Evolutionary conservation across 2,113 vertebrate genomes (phyloP).

Genomic region (Rhinogobius similis): DNA sequence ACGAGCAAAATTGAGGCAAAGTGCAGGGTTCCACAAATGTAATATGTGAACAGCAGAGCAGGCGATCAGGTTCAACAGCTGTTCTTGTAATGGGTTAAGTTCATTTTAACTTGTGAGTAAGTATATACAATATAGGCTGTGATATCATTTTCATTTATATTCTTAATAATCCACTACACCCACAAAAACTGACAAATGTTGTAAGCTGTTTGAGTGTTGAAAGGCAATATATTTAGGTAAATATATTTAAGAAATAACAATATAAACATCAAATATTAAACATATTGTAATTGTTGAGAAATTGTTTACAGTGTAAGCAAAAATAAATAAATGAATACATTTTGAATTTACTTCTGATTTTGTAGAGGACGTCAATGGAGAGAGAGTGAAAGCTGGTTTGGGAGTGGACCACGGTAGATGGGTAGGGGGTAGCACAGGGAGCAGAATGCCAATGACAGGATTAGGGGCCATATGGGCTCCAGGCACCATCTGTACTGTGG

Average conservation of each 20-base stretch:
- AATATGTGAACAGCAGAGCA: conserved; percentile 53
- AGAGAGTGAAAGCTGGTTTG: conserved; percentile 37
- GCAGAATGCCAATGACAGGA: conserved; percentile 83
- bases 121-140: neutral
- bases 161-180: neutral
- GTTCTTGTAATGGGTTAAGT: conserved; percentile 15
- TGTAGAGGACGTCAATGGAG: conserved; percentile 47
- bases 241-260: neutral
- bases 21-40: conserved; percentile 44
- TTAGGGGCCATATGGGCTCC: conserved; percentile 84
- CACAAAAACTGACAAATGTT: neutral
- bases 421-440: conserved; percentile 68
- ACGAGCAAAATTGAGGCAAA: conserved; percentile 66
- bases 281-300: neutral
- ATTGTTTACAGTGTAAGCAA: neutral
- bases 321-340: neutral
- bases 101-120: conserved; percentile 27
- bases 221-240: neutral
- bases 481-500: conserved; percentile 83
- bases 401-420: conserved; percentile 44
- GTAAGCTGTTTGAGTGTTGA: neutral
- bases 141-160: neutral
- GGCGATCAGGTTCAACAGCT: conserved; percentile 50
- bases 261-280: neutral
- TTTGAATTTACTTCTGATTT: conserved; percentile 29